phyloP scores from a whole-genome alignment of 2,888 invertebrate genomes.

The Andrena fulva region DNA sequence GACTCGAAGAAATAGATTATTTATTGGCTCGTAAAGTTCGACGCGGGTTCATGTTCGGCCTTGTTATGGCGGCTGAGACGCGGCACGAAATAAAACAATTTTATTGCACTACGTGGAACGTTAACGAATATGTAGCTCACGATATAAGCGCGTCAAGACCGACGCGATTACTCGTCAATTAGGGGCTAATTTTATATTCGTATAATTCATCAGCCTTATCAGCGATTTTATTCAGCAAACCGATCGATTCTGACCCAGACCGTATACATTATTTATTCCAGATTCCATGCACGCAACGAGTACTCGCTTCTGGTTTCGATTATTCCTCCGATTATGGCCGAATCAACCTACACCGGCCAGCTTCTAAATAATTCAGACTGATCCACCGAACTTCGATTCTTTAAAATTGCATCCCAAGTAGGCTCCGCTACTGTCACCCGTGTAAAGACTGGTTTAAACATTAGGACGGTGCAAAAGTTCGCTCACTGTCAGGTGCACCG shows the following conservation, averaged over 20 bases:
- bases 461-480: too few species aligned
- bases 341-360: neutral
- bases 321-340: neutral
- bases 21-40: conserved; percentile 59
- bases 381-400: neutral
- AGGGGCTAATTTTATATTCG: neutral
- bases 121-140: conserved; percentile 18
- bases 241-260: neutral
- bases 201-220: neutral
- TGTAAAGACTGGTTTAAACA: too few species aligned
- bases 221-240: neutral
- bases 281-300: neutral
- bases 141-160: neutral
- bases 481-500: too few species aligned
- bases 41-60: conserved; percentile 28
- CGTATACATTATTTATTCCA: neutral
- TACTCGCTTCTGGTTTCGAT: neutral
- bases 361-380: neutral
- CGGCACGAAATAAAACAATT: conserved; percentile 54
- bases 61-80: conserved; percentile 36
- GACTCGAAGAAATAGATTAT: conserved; percentile 69
- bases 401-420: neutral
- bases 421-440: neutral
- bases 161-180: conserved; percentile 19
- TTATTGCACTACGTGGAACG: conserved; percentile 43